Base-by-base conservation (phyloP, 2,113 vertebrate species). In the Epinephelus fuscoguttatus region DNA sequence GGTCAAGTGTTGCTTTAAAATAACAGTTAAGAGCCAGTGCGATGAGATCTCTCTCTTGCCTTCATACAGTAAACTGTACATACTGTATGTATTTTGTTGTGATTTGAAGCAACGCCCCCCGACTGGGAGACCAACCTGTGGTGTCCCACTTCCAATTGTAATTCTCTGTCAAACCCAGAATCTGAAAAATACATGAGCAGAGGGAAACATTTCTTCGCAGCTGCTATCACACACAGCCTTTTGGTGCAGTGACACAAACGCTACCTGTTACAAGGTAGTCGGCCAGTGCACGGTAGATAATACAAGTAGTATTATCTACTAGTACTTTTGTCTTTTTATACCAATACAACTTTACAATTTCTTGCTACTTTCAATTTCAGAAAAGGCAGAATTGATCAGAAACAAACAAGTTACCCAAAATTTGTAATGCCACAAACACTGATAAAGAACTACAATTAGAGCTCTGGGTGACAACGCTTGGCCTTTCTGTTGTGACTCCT, bases 1-100 rank as follows among this genome's bases (percentile, higher is more conserved):
- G 92, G 90, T 92, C 91, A 93, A 93, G 91, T 93, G 92, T 93
- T 93, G 91, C 81, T 93, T 89, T 85, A 73, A 86, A 77, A 82
- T 37, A 25, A 67, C 21, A 61, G 66, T 50, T 37, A 70, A 56
- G 47, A 87, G 75, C 77, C 61, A 50, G 33, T 69, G 75, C 25
- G 55, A 37, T 53, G 59, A 81, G 67, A 81, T 50, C 4, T 78
- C 76, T 62, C 42, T 62, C 42, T 55, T 71, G 63, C 82, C 77
- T 69, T 85, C 61, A 45, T 80, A 70, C 82, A 82, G 76, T 82
- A 70, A 55, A 42, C 47, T 70, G 66, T 80, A 75, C 63, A 78
- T 77, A 59, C 64, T 84, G 79, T 78, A 77, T 86, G 73, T 77
- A 68, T 86, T 73, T 81, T 70, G 59, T 82, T 88, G 57, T 81